Percentiles rank a stretch among this genome's conserved stretches.
Conservation (phyloP, 2,113 vertebrate genomes). For the Ptychochromis oligacanthus region DNA sequence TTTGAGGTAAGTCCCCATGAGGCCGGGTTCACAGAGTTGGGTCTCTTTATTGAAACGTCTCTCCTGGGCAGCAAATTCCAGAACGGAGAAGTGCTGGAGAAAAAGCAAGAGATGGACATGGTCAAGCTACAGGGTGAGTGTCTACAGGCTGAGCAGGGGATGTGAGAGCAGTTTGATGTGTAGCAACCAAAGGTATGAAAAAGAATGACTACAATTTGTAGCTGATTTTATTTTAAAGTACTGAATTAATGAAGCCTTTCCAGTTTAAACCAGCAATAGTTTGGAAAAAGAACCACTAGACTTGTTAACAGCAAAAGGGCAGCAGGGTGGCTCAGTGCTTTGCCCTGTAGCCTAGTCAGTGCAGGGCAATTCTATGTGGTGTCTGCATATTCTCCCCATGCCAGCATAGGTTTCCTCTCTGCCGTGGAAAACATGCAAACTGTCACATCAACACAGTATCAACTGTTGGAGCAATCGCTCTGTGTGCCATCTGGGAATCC, state of each 20-base stretch:
- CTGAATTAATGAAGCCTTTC: neutral
- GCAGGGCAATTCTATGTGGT: neutral
- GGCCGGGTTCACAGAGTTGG: slow-evolving; percentile 68
- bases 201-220: neutral
- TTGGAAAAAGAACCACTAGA: neutral
- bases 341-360: neutral
- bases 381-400: neutral
- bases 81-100: slow-evolving; percentile 41
- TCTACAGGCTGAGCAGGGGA: neutral
- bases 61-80: slow-evolving; percentile 61
- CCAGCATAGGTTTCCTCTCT: neutral
- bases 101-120: slow-evolving; percentile 68
- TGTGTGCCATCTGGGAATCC: neutral
- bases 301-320: neutral
- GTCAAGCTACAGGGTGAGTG: slow-evolving; percentile 58
- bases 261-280: neutral
- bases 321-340: neutral
- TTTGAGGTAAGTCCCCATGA: slow-evolving; percentile 69
- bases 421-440: no score
- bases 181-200: neutral
- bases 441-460: neutral
- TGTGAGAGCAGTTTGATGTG: neutral
- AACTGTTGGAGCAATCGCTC: neutral
- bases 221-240: neutral
- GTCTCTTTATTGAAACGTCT: slow-evolving; percentile 54